Conservation (phyloP, 2,797 vertebrate species). For the Octomys mimax region DNA sequence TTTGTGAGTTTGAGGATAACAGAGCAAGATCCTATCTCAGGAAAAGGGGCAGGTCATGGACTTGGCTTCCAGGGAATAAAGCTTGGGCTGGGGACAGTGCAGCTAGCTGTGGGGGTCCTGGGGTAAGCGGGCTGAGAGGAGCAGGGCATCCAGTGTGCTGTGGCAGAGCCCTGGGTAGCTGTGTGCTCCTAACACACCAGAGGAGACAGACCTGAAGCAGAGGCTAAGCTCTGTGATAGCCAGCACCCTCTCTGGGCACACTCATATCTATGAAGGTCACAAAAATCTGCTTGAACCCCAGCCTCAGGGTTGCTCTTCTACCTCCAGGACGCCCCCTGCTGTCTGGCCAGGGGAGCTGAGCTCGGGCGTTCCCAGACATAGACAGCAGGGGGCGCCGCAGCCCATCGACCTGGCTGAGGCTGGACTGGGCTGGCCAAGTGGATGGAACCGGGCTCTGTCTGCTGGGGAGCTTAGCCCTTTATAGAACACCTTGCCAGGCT, state of each 20-base stretch:
- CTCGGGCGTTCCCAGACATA: neutral
- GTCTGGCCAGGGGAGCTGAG: neutral
- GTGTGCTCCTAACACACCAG: neutral
- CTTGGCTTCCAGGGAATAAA: neutral
- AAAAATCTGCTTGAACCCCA: neutral
- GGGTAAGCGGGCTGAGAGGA: neutral
- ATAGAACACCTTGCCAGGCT: fast-evolving
- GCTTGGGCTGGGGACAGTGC: neutral
- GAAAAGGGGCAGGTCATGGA: neutral
- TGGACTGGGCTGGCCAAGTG: fast-evolving
- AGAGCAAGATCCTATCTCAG: neutral
- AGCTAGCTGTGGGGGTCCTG: neutral
- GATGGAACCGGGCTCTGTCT: neutral
- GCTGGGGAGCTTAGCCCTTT: neutral
- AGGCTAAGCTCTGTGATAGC: neutral
- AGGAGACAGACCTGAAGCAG: neutral
- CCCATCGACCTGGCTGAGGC: fast-evolving
- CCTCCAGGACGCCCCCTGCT: neutral
- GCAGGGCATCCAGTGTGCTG: neutral
- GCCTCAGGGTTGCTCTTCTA: neutral
- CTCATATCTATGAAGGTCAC: neutral
- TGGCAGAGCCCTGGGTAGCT: neutral
- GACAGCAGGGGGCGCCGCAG: constrained; percentile 69
- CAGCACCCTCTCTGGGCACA: neutral
- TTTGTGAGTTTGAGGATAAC: neutral